Evolutionary conservation across 92 coral and sea anemone species (phyloP).

Genomic region (Siderastrea siderea): DNA sequence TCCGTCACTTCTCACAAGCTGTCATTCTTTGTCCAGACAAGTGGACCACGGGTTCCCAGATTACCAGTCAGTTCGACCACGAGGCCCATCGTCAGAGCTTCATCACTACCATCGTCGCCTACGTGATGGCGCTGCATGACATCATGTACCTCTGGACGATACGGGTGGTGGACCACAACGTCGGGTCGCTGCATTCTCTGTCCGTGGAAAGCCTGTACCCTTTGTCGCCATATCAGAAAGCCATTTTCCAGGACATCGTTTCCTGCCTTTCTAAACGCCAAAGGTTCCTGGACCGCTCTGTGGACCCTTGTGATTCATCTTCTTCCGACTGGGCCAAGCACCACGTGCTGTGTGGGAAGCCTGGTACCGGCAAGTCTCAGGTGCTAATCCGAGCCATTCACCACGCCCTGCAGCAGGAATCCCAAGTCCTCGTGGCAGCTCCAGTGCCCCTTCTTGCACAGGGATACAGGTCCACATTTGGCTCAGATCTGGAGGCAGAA

Average conservation of each 20-base stretch:
- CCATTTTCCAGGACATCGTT: background rate
- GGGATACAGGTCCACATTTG: background rate
- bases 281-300: background rate
- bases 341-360: slow-evolving; percentile 20
- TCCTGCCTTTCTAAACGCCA: background rate
- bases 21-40: background rate
- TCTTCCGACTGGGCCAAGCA: background rate
- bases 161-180: background rate
- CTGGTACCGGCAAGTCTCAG: slow-evolving; percentile 49
- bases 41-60: background rate
- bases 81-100: slow-evolving; percentile 21
- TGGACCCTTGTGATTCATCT: background rate
- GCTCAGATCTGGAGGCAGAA: background rate
- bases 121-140: background rate
- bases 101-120: too few species aligned
- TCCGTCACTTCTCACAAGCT: slow-evolving; percentile 26
- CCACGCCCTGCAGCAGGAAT: slow-evolving; percentile 1
- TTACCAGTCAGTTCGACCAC: background rate
- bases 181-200: background rate
- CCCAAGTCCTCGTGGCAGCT: slow-evolving; percentile 7
- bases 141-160: background rate
- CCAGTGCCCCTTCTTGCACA: slow-evolving; percentile 30
- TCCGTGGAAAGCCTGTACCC: background rate
- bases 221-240: background rate
- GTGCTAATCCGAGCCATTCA: background rate